Percentiles rank a stretch among this genome's conserved stretches.
These are phyloP conservation scores for Lates japonicus DNA, from an alignment of 2,797 vertebrate species.

Conservation along the genomic window DNA sequence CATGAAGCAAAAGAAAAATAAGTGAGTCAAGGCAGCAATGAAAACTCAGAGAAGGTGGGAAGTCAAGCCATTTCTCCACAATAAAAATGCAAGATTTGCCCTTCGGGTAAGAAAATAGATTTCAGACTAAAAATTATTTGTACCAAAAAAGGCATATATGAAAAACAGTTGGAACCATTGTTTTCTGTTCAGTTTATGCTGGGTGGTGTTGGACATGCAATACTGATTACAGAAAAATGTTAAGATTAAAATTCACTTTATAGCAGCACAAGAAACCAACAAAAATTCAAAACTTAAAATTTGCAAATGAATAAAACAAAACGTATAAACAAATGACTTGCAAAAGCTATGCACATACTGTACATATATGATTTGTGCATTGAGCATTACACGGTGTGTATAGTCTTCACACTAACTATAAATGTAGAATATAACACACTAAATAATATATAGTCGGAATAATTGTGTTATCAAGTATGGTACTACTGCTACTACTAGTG, in stretches of 20 bases:
- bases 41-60: not conserved
- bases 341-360: no score
- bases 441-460: not conserved
- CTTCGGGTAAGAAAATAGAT: no score
- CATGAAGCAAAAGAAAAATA: not conserved
- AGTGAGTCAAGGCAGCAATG: not conserved
- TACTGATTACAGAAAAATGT: no score
- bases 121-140: no score
- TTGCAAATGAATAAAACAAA: no score
- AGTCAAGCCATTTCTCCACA: not conserved
- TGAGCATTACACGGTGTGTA: no score
- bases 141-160: not conserved
- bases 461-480: not conserved
- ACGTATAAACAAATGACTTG: no score
- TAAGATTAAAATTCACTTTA: no score
- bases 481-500: not conserved
- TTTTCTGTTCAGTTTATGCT: not conserved
- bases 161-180: not conserved
- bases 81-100: constrained; percentile 6
- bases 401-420: no score
- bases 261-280: no score
- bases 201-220: not conserved
- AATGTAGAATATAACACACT: not conserved
- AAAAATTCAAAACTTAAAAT: no score
- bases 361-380: no score